Percentiles rank a stretch among this genome's conserved stretches.
phyloP scores from a whole-genome alignment of 2,113 vertebrate species.

The Vidua macroura region DNA sequence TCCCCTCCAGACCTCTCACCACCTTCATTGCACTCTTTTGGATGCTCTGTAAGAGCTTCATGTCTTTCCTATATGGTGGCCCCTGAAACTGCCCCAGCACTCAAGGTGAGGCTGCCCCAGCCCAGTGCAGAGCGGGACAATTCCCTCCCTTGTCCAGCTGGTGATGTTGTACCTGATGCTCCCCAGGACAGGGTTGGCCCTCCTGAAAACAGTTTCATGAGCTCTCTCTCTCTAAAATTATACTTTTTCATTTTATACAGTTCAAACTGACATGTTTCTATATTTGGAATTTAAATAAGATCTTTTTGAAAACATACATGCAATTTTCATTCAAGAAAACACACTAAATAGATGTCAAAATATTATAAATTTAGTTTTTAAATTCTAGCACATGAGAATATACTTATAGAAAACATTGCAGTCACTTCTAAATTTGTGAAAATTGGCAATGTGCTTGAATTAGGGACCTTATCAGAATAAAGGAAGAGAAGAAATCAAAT shows the following conservation, averaged over 20 bases:
- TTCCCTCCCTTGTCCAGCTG: neutral
- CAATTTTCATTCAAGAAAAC: neutral
- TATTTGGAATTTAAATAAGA: neutral
- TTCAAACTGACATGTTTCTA: neutral
- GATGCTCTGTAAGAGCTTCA: neutral
- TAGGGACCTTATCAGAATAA: neutral
- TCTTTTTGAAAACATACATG: neutral
- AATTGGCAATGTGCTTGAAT: neutral
- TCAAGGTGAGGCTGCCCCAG: fast-evolving
- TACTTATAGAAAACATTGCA: neutral
- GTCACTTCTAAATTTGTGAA: neutral
- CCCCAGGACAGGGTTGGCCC: neutral
- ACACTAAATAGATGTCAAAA: neutral
- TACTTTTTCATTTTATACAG: neutral
- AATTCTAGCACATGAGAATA: neutral
- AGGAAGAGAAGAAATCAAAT: neutral
- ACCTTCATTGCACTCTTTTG: neutral
- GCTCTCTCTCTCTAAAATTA: neutral
- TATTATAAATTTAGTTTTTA: neutral
- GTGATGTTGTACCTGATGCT: fast-evolving
- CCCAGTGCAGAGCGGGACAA: neutral
- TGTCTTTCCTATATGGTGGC: neutral
- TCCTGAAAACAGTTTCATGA: neutral
- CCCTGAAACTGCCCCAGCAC: neutral
- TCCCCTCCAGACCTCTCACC: neutral